Evolutionary conservation across 2,113 vertebrate genomes (phyloP).

Genomic region (Ceyx cyanopectus): DNA sequence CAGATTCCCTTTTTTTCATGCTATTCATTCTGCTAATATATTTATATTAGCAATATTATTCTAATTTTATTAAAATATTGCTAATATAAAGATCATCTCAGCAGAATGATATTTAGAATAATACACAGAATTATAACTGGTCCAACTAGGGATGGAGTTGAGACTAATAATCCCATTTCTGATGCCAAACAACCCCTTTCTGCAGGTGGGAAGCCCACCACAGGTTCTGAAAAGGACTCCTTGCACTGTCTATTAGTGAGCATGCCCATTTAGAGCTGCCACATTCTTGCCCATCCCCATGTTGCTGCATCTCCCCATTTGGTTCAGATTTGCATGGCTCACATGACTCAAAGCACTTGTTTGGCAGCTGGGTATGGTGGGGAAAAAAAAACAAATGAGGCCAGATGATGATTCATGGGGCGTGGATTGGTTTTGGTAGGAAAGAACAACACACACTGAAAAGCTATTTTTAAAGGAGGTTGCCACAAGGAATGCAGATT

Average conservation of each 20-base stretch:
- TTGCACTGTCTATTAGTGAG: background rate
- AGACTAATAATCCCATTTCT: background rate
- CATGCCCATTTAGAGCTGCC: background rate
- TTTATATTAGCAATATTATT: too few relatives aligned
- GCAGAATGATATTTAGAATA: too few relatives aligned
- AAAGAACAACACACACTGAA: conserved; percentile 1
- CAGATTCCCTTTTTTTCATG: background rate
- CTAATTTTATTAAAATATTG: too few relatives aligned
- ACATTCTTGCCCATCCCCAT: background rate
- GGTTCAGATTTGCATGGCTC: background rate
- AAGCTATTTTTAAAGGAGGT: background rate
- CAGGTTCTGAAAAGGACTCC: background rate
- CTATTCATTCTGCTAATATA: background rate
- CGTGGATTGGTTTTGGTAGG: conserved; percentile 15
- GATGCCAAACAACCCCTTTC: background rate
- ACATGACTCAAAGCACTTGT: background rate
- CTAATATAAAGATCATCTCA: background rate
- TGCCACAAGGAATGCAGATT: background rate
- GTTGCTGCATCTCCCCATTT: background rate
- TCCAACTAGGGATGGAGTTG: background rate
- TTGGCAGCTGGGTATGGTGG: background rate
- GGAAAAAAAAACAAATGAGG: background rate
- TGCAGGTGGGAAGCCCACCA: background rate
- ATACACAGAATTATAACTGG: background rate
- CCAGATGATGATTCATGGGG: conserved; percentile 29